These are phyloP conservation scores for Leptinotarsa lineolata DNA, from an alignment of 1,140 invertebrate species.

Conservation along the genomic window DNA sequence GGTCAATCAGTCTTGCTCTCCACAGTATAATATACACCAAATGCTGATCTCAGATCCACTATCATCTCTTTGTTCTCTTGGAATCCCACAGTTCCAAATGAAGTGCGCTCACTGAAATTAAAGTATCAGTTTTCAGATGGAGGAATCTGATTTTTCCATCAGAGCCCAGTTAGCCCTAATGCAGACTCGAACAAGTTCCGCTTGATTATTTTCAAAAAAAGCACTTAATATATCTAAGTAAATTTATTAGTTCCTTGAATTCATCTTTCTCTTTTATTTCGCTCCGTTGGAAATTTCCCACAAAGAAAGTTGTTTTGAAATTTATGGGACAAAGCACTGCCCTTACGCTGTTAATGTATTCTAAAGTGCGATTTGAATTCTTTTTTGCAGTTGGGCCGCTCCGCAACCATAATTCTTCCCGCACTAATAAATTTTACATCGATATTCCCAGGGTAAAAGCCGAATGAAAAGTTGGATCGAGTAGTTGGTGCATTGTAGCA, in stretches of 20 bases:
- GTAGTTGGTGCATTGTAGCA: not conserved
- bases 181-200: too few relatives aligned
- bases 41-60: too few relatives aligned
- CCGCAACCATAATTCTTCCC: conserved; percentile 10
- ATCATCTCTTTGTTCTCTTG: too few relatives aligned
- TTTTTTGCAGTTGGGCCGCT: not conserved
- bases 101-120: too few relatives aligned
- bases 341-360: conserved; percentile 36
- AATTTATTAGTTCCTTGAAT: not conserved
- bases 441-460: conserved; percentile 9
- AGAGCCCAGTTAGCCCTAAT: too few relatives aligned
- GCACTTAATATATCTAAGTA: not conserved
- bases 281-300: not conserved
- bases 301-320: conserved; percentile 13
- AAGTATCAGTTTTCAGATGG: too few relatives aligned
- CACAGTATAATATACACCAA: too few relatives aligned
- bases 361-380: conserved; percentile 29
- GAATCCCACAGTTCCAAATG: too few relatives aligned
- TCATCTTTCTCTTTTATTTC: not conserved
- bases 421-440: conserved; percentile 17
- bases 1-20: too few relatives aligned
- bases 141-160: too few relatives aligned
- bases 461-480: not conserved
- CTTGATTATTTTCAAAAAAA: not conserved
- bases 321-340: conserved; percentile 31